phyloP scores from a whole-genome alignment of 2,888 invertebrate species.

The Hoplodrina blanda region DNA sequence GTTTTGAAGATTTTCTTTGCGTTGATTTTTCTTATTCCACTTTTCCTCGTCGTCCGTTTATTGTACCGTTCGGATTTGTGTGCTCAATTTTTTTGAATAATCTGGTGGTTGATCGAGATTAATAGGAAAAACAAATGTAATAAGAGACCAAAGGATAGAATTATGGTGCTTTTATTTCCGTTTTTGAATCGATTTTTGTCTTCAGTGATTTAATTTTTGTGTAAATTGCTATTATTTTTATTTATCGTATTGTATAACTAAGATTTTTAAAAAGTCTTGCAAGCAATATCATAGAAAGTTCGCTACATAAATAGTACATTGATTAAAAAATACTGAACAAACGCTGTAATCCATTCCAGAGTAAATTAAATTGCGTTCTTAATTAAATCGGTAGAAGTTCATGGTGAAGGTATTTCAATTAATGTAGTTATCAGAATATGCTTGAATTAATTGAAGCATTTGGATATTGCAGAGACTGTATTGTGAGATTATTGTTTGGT shows the following conservation, averaged over 20 bases:
- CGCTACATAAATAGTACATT: background rate
- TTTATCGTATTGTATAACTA: no score
- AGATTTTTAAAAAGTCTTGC: background rate
- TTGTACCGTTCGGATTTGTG: conserved; percentile 50
- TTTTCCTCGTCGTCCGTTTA: conserved; percentile 39
- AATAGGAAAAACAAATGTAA: conserved; percentile 44
- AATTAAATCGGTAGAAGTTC: conserved; percentile 48
- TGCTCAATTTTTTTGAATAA: conserved; percentile 48
- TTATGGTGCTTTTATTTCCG: conserved; percentile 42
- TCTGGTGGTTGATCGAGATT: conserved; percentile 52
- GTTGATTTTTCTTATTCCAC: conserved; percentile 57
- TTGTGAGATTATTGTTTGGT: conserved; percentile 2
- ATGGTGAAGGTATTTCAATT: conserved; percentile 54
- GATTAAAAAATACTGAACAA: conserved; percentile 21
- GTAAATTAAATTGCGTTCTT: conserved; percentile 39
- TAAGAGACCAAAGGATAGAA: conserved; percentile 28
- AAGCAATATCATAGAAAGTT: conserved; percentile 4
- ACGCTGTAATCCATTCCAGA: conserved; percentile 35
- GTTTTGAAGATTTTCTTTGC: conserved; percentile 48
- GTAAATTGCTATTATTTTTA: no score
- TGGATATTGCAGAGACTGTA: conserved; percentile 16
- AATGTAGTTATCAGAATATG: conserved; percentile 40
- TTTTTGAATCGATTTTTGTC: conserved; percentile 8
- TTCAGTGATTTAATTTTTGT: background rate
- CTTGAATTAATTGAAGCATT: conserved; percentile 38